These are phyloP conservation scores for Stenichneumon culpator DNA, from an alignment of 2,888 invertebrate genomes.

Conservation along the genomic window DNA sequence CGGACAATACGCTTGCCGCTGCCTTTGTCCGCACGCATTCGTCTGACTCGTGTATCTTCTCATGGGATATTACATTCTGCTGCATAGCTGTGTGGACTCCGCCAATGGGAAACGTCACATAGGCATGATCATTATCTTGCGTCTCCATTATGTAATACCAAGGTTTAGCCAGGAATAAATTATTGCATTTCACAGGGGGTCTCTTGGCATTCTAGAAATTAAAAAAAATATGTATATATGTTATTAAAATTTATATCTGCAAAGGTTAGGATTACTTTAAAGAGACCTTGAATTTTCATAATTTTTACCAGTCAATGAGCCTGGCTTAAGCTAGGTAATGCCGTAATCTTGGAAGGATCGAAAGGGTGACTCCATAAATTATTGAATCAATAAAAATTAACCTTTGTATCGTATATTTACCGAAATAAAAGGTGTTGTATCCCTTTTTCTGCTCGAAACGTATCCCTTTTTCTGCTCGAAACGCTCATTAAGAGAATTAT, in stretches of 20 bases:
- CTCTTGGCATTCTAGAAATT: neutral
- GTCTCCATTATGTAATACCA: slow-evolving; percentile 76
- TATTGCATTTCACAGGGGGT: neutral
- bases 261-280: neutral
- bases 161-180: neutral
- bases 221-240: neutral
- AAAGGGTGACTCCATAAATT: neutral
- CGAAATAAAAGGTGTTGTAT: slow-evolving; percentile 1
- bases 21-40: slow-evolving; percentile 77
- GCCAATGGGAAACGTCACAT: slow-evolving; percentile 79
- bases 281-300: slow-evolving; percentile 6
- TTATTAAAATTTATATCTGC: neutral
- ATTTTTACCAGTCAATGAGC: slow-evolving; percentile 26
- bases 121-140: slow-evolving; percentile 78
- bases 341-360: neutral
- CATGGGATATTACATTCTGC: slow-evolving; percentile 79
- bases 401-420: slow-evolving; percentile 18
- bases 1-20: slow-evolving; percentile 69
- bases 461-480: too few relatives aligned
- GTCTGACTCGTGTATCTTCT: slow-evolving; percentile 81
- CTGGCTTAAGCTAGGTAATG: slow-evolving; percentile 51
- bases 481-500: neutral
- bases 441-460: too few relatives aligned
- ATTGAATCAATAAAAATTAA: neutral
- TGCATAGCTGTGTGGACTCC: slow-evolving; percentile 77